Percentiles rank a stretch among this genome's conserved stretches.
Conservation (phyloP, 2,113 vertebrate species). For the Psittacara wagleri region DNA sequence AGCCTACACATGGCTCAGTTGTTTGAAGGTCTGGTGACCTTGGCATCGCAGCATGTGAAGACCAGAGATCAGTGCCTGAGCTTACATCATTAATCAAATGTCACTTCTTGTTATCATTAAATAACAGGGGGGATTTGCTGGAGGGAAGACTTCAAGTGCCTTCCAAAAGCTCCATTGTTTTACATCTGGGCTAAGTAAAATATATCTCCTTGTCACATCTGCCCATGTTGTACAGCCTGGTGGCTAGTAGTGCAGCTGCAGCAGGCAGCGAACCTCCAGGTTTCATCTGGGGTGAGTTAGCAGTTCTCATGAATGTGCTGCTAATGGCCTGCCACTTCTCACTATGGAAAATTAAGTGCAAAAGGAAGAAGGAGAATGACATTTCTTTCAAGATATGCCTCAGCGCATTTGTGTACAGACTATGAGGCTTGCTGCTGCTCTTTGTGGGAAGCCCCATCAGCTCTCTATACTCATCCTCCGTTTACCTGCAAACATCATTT, state of each 20-base stretch:
- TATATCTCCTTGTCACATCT: background rate
- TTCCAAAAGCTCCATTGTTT: background rate
- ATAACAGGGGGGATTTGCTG: background rate
- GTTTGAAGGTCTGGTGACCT: background rate
- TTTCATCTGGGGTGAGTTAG: background rate
- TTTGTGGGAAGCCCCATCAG: background rate
- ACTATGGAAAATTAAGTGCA: background rate
- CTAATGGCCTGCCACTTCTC: background rate
- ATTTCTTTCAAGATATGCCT: background rate
- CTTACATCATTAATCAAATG: background rate
- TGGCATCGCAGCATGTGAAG: rapidly evolving
- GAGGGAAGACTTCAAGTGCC: background rate
- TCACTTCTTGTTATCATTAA: background rate
- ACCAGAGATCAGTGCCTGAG: background rate
- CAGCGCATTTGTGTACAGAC: background rate
- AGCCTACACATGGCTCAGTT: background rate
- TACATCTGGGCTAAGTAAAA: background rate
- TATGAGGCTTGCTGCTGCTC: background rate
- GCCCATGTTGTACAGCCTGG: rapidly evolving
- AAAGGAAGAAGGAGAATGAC: background rate
- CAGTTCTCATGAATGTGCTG: background rate
- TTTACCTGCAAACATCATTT: background rate
- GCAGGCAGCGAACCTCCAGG: background rate
- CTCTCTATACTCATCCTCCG: background rate
- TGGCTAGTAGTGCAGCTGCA: background rate